phyloP scores from a whole-genome alignment of 2,113 vertebrate species.

The Equus przewalskii region DNA sequence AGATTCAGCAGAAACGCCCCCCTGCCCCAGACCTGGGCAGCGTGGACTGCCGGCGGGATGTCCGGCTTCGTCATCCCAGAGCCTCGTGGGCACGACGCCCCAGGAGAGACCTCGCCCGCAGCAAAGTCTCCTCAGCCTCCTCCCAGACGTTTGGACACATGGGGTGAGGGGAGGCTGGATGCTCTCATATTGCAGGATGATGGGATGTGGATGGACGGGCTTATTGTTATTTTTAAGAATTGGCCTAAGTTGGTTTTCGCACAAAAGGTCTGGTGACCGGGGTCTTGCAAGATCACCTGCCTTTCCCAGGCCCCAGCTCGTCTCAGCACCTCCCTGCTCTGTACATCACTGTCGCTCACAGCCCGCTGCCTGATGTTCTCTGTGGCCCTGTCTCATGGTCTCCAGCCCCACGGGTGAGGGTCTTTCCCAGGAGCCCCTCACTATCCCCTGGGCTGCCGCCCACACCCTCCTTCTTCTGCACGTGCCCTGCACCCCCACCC shows the following conservation, averaged over 20 bases:
- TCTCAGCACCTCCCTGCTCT: background rate
- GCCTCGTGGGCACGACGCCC: background rate
- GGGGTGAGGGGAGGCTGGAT: background rate
- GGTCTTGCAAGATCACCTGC: too few relatives aligned
- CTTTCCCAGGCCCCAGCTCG: background rate
- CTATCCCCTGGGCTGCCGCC: too few relatives aligned
- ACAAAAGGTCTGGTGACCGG: background rate
- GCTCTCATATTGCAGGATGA: background rate
- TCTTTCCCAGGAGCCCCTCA: too few relatives aligned
- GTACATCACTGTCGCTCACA: too few relatives aligned
- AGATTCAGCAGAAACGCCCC: background rate
- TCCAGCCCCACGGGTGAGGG: too few relatives aligned
- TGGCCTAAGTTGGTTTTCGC: background rate
- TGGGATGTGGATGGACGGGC: too few relatives aligned
- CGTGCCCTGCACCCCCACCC: too few relatives aligned
- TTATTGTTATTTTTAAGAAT: background rate
- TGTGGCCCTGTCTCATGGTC: too few relatives aligned
- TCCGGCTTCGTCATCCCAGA: background rate
- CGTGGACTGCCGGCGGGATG: background rate
- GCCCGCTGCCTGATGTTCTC: too few relatives aligned
- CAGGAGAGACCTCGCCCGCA: background rate
- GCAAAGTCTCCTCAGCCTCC: rapidly evolving
- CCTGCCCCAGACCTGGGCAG: too few relatives aligned
- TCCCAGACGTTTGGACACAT: background rate
- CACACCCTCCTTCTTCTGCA: too few relatives aligned